phyloP scores from a whole-genome alignment of 2,113 vertebrate genomes.

The Dolichallabes microphthalmus region DNA sequence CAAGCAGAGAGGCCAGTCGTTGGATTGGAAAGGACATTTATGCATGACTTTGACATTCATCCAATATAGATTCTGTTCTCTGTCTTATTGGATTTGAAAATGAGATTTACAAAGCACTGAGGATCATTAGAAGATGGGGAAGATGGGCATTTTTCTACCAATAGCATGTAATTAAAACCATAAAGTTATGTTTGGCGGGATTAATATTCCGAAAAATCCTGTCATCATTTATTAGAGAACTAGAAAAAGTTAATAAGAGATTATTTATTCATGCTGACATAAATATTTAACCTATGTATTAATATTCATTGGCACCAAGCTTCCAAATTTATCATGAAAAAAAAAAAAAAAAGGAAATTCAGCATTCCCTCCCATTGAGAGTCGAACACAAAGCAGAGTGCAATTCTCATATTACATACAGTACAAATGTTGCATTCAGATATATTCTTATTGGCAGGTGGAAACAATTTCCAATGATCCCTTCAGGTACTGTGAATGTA shows the following conservation, averaged over 20 bases:
- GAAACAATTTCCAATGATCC: neutral
- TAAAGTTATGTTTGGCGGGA: conserved; percentile 46
- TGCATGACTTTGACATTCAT: conserved; percentile 38
- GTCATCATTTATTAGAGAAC: conserved; percentile 48
- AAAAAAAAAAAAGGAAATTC: neutral
- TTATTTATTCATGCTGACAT: conserved; percentile 59
- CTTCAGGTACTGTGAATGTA: neutral
- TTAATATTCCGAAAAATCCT: conserved; percentile 42
- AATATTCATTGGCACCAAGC: conserved; percentile 51
- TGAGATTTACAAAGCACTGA: conserved; percentile 28
- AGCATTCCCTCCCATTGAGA: neutral
- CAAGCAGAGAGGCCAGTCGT: conserved; percentile 4
- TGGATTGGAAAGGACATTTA: conserved; percentile 25
- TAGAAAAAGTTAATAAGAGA: conserved; percentile 57
- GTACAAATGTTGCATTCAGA: neutral
- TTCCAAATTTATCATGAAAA: conserved; percentile 56
- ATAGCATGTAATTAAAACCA: conserved; percentile 51
- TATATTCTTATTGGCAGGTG: too few species aligned
- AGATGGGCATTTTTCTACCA: conserved; percentile 28
- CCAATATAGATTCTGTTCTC: conserved; percentile 33
- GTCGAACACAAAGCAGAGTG: neutral
- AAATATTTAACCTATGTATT: conserved; percentile 56
- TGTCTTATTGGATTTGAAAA: conserved; percentile 33
- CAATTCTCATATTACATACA: neutral
- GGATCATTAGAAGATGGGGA: conserved; percentile 16